These are phyloP conservation scores for Sicus ferrugineus DNA, from an alignment of 2,888 invertebrate genomes.

Conservation along the genomic window DNA sequence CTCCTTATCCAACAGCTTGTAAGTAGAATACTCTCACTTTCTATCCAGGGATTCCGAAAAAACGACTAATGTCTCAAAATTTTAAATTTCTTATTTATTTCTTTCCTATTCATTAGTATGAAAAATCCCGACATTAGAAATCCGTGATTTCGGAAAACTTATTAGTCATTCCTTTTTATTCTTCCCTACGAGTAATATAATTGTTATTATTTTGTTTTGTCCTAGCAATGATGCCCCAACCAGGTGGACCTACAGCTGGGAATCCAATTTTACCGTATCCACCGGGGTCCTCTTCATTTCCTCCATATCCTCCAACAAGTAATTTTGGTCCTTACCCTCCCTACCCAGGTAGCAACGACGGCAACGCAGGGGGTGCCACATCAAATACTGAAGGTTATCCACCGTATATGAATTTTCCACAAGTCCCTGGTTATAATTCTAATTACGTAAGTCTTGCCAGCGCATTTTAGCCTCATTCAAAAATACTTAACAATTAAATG, in stretches of 20 bases:
- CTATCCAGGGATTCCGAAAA: not conserved
- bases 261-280: slow-evolving; percentile 69
- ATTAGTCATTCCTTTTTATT: too few relatives aligned
- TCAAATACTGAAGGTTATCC: slow-evolving; percentile 66
- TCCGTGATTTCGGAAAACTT: too few relatives aligned
- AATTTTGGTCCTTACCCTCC: slow-evolving; percentile 64
- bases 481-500: slow-evolving; percentile 5
- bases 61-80: not conserved
- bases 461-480: not conserved
- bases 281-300: slow-evolving; percentile 55
- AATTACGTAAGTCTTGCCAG: slow-evolving; percentile 53
- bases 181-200: too few relatives aligned
- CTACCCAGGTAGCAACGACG: slow-evolving; percentile 47
- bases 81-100: too few relatives aligned
- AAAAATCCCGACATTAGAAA: too few relatives aligned
- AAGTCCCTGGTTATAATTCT: slow-evolving; percentile 52
- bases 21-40: slow-evolving; percentile 28
- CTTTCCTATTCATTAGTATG: too few relatives aligned
- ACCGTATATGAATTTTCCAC: slow-evolving; percentile 64
- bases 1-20: slow-evolving; percentile 67
- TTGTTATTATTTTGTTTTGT: too few relatives aligned
- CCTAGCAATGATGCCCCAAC: slow-evolving; percentile 65
- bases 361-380: slow-evolving; percentile 37
- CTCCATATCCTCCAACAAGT: slow-evolving; percentile 60
- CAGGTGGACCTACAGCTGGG: slow-evolving; percentile 49